Percentiles rank a stretch among this genome's conserved stretches.
These are phyloP conservation scores for Hephaestus fuliginosus DNA, from an alignment of 2,797 vertebrate species.

Conservation along the genomic window DNA sequence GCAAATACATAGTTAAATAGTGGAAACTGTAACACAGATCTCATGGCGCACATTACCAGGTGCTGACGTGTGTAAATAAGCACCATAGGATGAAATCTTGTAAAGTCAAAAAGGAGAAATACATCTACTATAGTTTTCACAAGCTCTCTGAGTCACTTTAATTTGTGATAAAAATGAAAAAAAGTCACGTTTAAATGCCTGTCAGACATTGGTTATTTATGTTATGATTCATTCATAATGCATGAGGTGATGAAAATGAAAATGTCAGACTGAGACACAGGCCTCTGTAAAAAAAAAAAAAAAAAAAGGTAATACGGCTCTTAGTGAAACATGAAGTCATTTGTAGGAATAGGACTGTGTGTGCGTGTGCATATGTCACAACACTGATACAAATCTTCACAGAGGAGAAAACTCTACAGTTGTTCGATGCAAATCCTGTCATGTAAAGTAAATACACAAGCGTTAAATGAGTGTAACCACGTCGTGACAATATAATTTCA, in stretches of 20 bases:
- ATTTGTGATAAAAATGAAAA: conserved; percentile 55
- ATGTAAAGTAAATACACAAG: conserved; percentile 41
- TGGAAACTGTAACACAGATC: conserved; percentile 25
- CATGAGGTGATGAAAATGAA: conserved; percentile 78
- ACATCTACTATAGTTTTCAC: conserved; percentile 19
- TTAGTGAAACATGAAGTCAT: conserved; percentile 52
- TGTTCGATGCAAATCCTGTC: conserved; percentile 18
- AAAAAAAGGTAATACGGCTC: conserved; percentile 55
- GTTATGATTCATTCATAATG: conserved; percentile 77
- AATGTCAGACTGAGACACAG: conserved; percentile 74
- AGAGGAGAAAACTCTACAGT: background rate
- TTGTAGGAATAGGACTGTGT: conserved; percentile 11
- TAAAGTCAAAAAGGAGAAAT: conserved; percentile 8
- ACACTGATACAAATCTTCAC: conserved; percentile 36
- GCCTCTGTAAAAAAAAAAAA: conserved; percentile 21
- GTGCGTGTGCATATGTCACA: conserved; percentile 24
- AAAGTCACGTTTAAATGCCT: conserved; percentile 71
- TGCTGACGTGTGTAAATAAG: conserved; percentile 30
- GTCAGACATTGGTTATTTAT: conserved; percentile 79
- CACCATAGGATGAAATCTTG: conserved; percentile 22
- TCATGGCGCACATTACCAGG: conserved; percentile 23
- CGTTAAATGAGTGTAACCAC: conserved; percentile 8
- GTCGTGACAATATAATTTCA: conserved; percentile 41
- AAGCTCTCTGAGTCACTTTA: conserved; percentile 40
- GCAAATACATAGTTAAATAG: background rate